These are phyloP conservation scores for Spodoptera litura DNA, from an alignment of 1,140 invertebrate genomes.

Conservation along the genomic window DNA sequence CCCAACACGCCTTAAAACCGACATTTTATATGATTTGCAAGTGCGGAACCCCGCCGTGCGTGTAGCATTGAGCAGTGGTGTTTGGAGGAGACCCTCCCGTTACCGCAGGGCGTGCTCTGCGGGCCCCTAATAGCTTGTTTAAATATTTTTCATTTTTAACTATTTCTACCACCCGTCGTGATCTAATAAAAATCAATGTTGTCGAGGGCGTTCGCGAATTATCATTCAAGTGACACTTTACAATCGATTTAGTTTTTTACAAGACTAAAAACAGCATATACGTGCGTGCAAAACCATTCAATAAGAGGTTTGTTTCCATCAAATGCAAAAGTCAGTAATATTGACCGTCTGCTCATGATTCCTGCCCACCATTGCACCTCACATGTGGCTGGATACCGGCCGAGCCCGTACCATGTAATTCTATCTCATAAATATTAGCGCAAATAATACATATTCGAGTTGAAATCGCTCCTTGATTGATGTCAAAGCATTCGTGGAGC, in stretches of 20 bases:
- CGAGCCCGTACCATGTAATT: slow-evolving; percentile 40
- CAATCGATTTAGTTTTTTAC: no score
- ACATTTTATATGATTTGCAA: slow-evolving; percentile 48
- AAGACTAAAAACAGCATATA: not conserved
- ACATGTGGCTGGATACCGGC: not conserved
- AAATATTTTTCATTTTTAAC: slow-evolving; percentile 48
- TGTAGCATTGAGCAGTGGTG: slow-evolving; percentile 49
- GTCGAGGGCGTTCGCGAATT: not conserved
- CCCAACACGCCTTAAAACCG: slow-evolving; percentile 49
- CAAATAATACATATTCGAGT: slow-evolving; percentile 49
- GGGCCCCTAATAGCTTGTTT: slow-evolving; percentile 55
- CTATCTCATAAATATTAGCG: slow-evolving; percentile 48
- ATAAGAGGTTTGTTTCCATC: no score
- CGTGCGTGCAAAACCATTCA: not conserved
- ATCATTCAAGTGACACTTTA: no score
- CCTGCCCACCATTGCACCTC: not conserved
- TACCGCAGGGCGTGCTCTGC: slow-evolving; percentile 62
- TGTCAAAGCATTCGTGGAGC: slow-evolving; percentile 30
- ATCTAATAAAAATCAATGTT: slow-evolving; percentile 35
- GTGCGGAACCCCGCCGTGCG: slow-evolving; percentile 50
- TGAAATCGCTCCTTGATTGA: slow-evolving; percentile 45
- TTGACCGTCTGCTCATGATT: not conserved
- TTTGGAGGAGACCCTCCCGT: slow-evolving; percentile 41
- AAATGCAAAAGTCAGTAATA: not conserved
- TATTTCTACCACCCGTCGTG: slow-evolving; percentile 17